Evolutionary conservation across 53 echinoderm and acorn worm genomes (phyloP).

Genomic region (Luidia sarsii): DNA sequence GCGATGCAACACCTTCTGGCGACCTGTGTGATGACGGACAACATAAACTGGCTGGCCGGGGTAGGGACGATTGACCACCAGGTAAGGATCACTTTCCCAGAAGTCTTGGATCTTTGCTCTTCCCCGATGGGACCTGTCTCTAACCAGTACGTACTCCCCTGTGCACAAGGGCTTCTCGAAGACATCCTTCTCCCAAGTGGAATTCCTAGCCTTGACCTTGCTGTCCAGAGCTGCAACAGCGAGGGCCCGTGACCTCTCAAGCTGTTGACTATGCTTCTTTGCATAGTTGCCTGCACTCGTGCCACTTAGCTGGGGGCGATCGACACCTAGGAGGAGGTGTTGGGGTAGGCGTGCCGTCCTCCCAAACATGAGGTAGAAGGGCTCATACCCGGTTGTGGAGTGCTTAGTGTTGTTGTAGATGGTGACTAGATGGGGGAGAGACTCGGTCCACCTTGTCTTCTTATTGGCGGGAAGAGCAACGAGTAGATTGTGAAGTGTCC

Average conservation of each 20-base stretch:
- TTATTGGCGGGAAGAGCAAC: too few species aligned
- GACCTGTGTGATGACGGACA: background rate
- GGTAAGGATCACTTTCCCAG: constrained; percentile 8
- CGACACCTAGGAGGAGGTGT: background rate
- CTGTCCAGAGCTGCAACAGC: background rate
- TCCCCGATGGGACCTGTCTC: constrained; percentile 14
- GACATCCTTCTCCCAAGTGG: too few species aligned
- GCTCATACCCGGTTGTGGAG: too few species aligned
- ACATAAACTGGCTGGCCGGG: constrained; percentile 27
- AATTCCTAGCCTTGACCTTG: constrained; percentile 22
- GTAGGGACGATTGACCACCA: constrained; percentile 5
- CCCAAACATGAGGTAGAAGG: too few species aligned
- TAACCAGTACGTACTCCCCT: constrained; percentile 47
- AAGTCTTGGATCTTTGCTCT: constrained; percentile 20
- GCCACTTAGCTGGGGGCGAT: background rate
- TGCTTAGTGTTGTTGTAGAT: constrained; percentile 40
- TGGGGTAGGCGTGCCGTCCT: too few species aligned
- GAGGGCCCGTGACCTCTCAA: too few species aligned
- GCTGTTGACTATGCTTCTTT: too few species aligned
- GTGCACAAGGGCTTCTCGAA: constrained; percentile 33
- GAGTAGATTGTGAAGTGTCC: too few species aligned
- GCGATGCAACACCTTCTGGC: constrained; percentile 18
- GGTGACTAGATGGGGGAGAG: too few species aligned
- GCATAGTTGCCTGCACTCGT: too few species aligned
- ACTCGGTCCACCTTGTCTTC: too few species aligned